Evolutionary conservation across 2,888 invertebrate genomes (phyloP), one percentile per base, ranked within the genome.

Genomic region (Chloroclysta siterata): DNA sequence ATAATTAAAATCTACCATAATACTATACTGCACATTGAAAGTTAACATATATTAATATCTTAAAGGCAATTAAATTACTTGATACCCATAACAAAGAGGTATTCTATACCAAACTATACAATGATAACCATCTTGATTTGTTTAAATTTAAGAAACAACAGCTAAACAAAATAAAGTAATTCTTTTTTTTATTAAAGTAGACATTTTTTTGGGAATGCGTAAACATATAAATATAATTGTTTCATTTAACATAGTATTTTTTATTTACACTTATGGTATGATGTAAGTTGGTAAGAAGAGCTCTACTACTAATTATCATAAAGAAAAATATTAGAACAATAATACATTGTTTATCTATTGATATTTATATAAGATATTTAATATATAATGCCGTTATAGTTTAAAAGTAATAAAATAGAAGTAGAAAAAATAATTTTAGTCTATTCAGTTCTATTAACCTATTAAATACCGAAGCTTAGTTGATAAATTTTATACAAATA

Each of bases 71-170:
- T 54, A 71, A 70, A 60, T 55, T 71, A 73, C 57, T 71, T 70
- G 50, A 59, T 65, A 69, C 56, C 63, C 64, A 54, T 62, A 63
- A 69, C 52, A 70, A 64, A 66, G 57, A 71, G 80, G 81, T 78
- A 82, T 81, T 76, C 72, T 62, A 80, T 79, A 81, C 81, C 81
- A 58, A 58, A 61, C n/a, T 63, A 69, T 59, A 55, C 53, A 68
- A 68, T 66, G 71, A 58, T 14, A 39, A 29, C 2, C 13, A 10
- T 5, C 36, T 46, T 17, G 6, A 15, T 55, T 55, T 4, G 15
- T 7, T 51, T 55, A 36, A 33, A 56, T 50, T 29, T n/a, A 15
- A 22, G 14, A 42, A 42, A 42, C n/a, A n/a, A 13, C 41, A 13
- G 5, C 14, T 42, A 3, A 14, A 5, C n/a, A 42, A 41, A 33